Conservation (phyloP, 2,113 vertebrate genomes). For the Zootoca vivipara region DNA sequence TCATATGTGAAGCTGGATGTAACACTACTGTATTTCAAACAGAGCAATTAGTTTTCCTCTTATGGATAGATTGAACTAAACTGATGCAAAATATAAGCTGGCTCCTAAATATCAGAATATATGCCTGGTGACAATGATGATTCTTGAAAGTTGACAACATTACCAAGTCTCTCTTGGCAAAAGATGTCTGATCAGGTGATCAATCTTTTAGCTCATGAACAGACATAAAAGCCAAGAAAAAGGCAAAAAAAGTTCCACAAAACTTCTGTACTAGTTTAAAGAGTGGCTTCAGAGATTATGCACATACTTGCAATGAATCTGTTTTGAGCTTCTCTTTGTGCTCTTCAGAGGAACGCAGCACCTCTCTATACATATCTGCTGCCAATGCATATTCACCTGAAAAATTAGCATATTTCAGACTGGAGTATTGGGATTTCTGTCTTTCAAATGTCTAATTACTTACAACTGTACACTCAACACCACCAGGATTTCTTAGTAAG, state of each 20-base stretch:
- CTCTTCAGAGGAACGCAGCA: slow-evolving; percentile 95
- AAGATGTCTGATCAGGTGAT: background rate
- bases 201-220: background rate
- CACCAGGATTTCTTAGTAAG: background rate
- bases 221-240: background rate
- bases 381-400: slow-evolving; percentile 88
- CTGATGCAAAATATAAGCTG: background rate
- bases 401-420: slow-evolving; percentile 35
- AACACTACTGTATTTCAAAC: background rate
- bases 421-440: background rate
- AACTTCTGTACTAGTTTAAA: background rate
- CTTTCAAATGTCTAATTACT: background rate
- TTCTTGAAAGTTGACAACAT: background rate
- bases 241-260: background rate
- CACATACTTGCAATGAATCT: slow-evolving; percentile 93
- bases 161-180: background rate
- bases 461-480: background rate
- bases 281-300: slow-evolving; percentile 20
- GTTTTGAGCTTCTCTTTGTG: slow-evolving; percentile 97
- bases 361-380: slow-evolving; percentile 92
- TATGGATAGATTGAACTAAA: slow-evolving; percentile 47
- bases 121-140: background rate
- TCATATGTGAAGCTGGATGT: background rate
- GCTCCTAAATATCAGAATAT: background rate
- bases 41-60: slow-evolving; percentile 22